Percentiles rank a stretch among this genome's conserved stretches.
These are phyloP conservation scores for Metopia argyrocephala DNA, from an alignment of 2,888 invertebrate genomes.

Conservation along the genomic window DNA sequence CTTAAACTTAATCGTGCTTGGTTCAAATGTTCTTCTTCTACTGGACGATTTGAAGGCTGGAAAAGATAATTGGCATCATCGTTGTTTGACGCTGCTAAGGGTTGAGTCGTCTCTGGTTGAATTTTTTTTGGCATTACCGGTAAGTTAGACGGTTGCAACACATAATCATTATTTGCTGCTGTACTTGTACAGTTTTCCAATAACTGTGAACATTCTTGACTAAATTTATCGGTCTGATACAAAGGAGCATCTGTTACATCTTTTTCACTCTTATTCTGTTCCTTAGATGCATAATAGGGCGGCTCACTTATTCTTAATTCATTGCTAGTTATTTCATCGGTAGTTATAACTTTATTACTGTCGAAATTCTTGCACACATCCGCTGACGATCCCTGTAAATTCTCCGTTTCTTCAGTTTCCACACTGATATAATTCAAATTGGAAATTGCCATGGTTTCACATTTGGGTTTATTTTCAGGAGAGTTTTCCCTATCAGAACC, in stretches of 20 bases:
- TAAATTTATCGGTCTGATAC: slow-evolving; percentile 76
- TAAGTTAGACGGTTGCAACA: slow-evolving; percentile 83
- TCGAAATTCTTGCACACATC: slow-evolving; percentile 75
- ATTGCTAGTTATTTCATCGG: slow-evolving; percentile 74
- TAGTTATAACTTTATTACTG: slow-evolving; percentile 71
- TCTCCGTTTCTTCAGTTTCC: slow-evolving; percentile 74
- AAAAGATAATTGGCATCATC: slow-evolving; percentile 77
- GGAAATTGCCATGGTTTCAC: slow-evolving; percentile 75
- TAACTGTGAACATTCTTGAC: slow-evolving; percentile 77
- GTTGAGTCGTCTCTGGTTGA: slow-evolving; percentile 68
- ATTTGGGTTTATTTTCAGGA: slow-evolving; percentile 70
- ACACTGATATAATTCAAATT: slow-evolving; percentile 78
- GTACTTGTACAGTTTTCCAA: slow-evolving; percentile 75
- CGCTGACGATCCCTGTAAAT: slow-evolving; percentile 72
- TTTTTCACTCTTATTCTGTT: slow-evolving; percentile 71
- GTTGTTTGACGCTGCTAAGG: slow-evolving; percentile 74
- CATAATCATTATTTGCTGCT: slow-evolving; percentile 79
- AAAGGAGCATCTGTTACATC: slow-evolving; percentile 71
- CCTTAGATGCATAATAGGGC: slow-evolving; percentile 78
- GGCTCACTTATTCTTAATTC: slow-evolving; percentile 77
- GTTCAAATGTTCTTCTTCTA: slow-evolving; percentile 70
- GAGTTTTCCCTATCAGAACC: slow-evolving; percentile 76
- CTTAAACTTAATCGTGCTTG: slow-evolving; percentile 67
- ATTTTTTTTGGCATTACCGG: slow-evolving; percentile 80
- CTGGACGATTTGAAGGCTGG: slow-evolving; percentile 77